Evolutionary conservation across 2,888 invertebrate species (phyloP), one percentile per base, ranked within the genome.

Genomic region (Lasioglossum marginatum): DNA sequence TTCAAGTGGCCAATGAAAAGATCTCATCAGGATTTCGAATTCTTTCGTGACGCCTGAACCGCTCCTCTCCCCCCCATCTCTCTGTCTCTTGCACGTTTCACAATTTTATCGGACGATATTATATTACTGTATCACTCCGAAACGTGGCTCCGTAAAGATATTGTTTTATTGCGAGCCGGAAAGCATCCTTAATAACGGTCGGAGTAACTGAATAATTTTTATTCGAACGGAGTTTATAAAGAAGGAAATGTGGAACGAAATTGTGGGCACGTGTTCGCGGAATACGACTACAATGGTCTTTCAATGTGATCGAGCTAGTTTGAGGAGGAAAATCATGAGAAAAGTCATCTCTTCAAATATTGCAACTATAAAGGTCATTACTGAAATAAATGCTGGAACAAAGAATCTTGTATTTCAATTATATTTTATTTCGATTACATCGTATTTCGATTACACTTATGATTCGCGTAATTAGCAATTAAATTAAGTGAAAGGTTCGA

Each of bases 1-100:
- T 60, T 52, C 52, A 57, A 74, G 57, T 52, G 31, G n/a, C 6
- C 23, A 34, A 34, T 27, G 74, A 40, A 40, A 45, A 40, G 60
- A 77, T 27, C n/a, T 37, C 77, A 37, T 77, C 48, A 77, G 37
- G 37, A 68, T 68, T 68, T 40, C 19, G 34, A 37, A 37, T 68
- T 37, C 68, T 66, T 68, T 37, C 68, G 23, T 23, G 34, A 37
- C 68, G 37, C 68, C 68, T 23, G 23, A 16, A 52, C 52, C 6
- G 8, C 52, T 5, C 23, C 10, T 3, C 52, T 6, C 52, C 52
- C 23, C 23, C 2, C 19, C 19, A 23, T n/a, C 23, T 16, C n/a
- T 48, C 6, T 48, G 2, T 23, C 2, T 23, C 23, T 10, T 23
- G 8, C 23, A 52, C 23, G 52, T 10, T 23, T 52, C 23, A 52